Evolutionary conservation across 2,888 invertebrate species (phyloP), one percentile per base, ranked within the genome.

Genomic region (Ischnura elegans): DNA sequence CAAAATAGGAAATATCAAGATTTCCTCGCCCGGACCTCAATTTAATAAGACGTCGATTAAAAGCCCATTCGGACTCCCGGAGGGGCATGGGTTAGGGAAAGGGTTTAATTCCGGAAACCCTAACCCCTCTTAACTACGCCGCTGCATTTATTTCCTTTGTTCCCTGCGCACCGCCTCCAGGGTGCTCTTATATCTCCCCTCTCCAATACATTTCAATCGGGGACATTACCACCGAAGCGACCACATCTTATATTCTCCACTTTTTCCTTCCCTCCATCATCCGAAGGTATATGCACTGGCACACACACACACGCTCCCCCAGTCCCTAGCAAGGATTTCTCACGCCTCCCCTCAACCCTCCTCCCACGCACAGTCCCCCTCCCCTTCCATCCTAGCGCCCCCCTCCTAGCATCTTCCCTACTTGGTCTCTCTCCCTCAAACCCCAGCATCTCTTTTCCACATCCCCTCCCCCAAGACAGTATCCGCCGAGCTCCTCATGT

Each of bases 401-500:
- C 43, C 66, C 61, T 55, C 25, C 29, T 13, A 36, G 42, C 43
- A 90, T 90, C 90, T 90, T 90, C 43, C 43, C 86, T 76, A 76
- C 76, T 36, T 76, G 76, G 76, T n/a, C 86, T n/a, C 86, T 21
- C 86, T 16, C 86, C n/a, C 43, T 25, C 86, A 1, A 25, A 43
- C 42, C 42, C 55, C 61, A 55, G 55, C 43, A 46, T 36, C 21
- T 0, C 25, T 45, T 42, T 43, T 66, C 61, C 61, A 16, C 61
- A 42, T 55, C 51, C 87, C 13, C 0, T 85, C 43, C 85, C 42
- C n/a, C 45, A 51, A 51, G 36, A 29, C 55, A 29, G 51, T 19
- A 43, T n/a, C 90, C 87, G 51, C 90, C 87, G 51, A 87, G 46
- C 87, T 47, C 46, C 87, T 47, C 29, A 25, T 61, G 76, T 90